Percentiles rank a stretch among this genome's conserved stretches.
These are phyloP conservation scores for Oncopeltus fasciatus DNA, from an alignment of 1,140 invertebrate species.

Conservation along the genomic window DNA sequence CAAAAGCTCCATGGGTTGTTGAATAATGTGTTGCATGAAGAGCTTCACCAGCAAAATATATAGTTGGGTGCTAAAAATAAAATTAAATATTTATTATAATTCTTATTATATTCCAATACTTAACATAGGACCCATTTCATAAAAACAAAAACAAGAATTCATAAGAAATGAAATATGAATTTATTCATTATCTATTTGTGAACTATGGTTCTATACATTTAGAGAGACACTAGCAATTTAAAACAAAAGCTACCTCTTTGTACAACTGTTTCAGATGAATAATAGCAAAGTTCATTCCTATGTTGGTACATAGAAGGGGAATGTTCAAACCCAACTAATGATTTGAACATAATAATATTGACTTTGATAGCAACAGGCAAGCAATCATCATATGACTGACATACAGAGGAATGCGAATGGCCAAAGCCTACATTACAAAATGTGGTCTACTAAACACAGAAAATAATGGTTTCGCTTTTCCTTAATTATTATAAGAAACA, in stretches of 20 bases:
- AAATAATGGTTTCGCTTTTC: no score
- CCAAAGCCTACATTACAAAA: no score
- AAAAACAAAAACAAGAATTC: background rate
- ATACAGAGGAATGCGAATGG: no score
- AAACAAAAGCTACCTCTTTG: background rate
- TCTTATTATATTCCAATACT: background rate
- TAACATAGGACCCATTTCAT: background rate
- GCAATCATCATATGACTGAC: no score
- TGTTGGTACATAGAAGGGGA: no score
- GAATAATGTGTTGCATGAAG: constrained; percentile 50
- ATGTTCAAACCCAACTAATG: no score
- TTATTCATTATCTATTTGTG: background rate
- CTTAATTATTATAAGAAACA: no score
- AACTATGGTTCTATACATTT: background rate
- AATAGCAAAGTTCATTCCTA: no score
- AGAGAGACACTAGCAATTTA: background rate
- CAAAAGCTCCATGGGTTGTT: constrained; percentile 66
- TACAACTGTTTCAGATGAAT: no score
- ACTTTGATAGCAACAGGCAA: no score
- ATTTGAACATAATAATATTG: no score
- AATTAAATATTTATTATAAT: background rate
- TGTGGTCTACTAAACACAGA: no score
- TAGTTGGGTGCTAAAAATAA: constrained; percentile 6
- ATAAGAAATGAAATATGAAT: background rate
- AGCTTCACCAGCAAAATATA: constrained; percentile 53